Evolutionary conservation across 2,113 vertebrate species (phyloP).

Genomic region (Typhlomys cinereus): DNA sequence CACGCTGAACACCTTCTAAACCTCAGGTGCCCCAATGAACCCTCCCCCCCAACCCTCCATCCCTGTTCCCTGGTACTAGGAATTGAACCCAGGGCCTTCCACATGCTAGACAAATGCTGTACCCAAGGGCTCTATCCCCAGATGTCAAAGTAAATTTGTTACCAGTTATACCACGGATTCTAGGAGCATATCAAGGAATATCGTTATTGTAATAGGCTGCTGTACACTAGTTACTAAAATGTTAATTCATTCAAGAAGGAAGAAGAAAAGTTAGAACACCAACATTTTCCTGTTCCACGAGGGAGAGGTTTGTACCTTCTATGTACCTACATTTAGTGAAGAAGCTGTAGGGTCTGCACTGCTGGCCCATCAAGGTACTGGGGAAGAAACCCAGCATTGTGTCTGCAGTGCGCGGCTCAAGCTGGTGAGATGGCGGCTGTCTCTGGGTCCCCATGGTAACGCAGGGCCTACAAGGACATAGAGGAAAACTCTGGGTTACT

Average conservation of each 20-base stretch:
- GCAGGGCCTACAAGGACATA: slow-evolving; percentile 27
- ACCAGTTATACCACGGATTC: background rate
- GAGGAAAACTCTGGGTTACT: slow-evolving; percentile 29
- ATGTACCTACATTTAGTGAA: slow-evolving; percentile 77
- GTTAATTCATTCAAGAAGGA: background rate
- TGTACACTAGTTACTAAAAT: background rate
- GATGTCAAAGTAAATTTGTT: background rate
- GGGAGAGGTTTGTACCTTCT: background rate
- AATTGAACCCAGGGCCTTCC: background rate
- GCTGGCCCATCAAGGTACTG: background rate
- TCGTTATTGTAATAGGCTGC: background rate
- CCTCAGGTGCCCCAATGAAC: background rate
- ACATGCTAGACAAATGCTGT: background rate
- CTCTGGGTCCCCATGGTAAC: background rate
- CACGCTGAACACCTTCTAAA: background rate
- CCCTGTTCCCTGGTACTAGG: too few relatives aligned
- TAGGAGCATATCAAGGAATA: background rate
- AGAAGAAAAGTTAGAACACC: background rate
- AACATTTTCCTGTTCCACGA: background rate
- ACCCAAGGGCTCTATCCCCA: background rate
- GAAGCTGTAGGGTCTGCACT: slow-evolving; percentile 72
- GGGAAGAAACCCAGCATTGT: slow-evolving; percentile 45
- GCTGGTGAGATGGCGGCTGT: background rate
- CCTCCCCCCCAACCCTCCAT: too few relatives aligned
- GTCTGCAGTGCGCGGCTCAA: background rate